Percentiles rank a stretch among this genome's conserved stretches.
Evolutionary conservation across 2,797 vertebrate species (phyloP).

Genomic region (Diglossa cyanea): DNA sequence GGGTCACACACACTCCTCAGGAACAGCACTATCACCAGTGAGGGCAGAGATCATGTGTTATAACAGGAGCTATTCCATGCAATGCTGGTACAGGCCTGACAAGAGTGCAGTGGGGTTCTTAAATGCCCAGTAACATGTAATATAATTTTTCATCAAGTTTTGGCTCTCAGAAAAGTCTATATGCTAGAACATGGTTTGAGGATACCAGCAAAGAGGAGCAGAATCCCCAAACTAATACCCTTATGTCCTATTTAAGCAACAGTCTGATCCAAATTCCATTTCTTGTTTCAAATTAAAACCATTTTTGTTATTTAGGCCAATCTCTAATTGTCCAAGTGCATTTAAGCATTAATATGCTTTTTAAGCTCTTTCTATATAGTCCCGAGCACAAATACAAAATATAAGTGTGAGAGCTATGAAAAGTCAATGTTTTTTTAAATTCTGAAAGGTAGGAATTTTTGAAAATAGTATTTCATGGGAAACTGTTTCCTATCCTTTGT

Average conservation of each 20-base stretch:
- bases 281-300: not conserved
- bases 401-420: not conserved
- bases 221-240: not conserved
- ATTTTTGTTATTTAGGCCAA: not conserved
- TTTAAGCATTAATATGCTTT: not conserved
- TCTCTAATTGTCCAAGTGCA: not conserved
- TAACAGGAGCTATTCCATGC: not conserved
- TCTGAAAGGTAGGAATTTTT: not conserved
- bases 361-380: not conserved
- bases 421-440: not conserved
- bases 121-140: not conserved
- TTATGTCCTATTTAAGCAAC: not conserved
- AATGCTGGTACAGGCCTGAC: not conserved
- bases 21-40: accelerated
- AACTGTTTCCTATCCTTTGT: not conserved
- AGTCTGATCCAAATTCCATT: not conserved
- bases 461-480: not conserved
- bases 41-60: accelerated
- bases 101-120: not conserved
- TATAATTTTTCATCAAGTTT: not conserved
- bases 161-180: not conserved
- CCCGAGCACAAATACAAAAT: not conserved
- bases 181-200: not conserved
- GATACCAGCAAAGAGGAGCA: not conserved
- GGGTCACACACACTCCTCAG: not conserved